These are phyloP conservation scores for Pipistrellus pygmaeus DNA, from an alignment of 2,797 vertebrate species.

Conservation along the genomic window DNA sequence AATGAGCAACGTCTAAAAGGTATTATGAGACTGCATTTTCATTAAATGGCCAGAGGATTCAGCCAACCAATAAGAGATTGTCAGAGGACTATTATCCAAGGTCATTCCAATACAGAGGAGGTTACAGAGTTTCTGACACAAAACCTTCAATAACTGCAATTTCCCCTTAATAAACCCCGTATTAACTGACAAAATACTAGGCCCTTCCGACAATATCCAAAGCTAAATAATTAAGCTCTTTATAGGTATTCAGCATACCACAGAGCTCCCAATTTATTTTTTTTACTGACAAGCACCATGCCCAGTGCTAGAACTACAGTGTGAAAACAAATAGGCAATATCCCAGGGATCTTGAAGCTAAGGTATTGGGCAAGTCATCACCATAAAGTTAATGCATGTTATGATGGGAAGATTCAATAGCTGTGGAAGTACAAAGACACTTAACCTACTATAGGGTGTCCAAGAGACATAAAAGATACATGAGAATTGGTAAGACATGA, in stretches of 20 bases:
- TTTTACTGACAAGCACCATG: background rate
- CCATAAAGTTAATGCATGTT: background rate
- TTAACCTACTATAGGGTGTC: background rate
- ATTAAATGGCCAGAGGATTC: background rate
- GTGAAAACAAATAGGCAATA: background rate
- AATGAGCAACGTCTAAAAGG: slow-evolving; percentile 43
- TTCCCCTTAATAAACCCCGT: background rate
- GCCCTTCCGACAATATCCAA: background rate
- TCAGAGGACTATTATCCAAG: background rate
- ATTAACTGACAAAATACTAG: background rate
- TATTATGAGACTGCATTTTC: slow-evolving; percentile 33
- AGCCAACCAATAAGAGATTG: slow-evolving; percentile 7
- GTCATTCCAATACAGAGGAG: background rate
- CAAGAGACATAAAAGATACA: background rate
- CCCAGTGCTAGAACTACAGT: background rate
- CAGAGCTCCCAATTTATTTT: background rate
- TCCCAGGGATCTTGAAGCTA: background rate
- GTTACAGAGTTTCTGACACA: background rate
- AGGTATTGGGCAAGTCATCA: background rate
- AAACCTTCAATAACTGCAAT: background rate
- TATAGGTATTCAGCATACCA: slow-evolving; percentile 19
- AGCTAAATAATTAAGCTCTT: background rate
- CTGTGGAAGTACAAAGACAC: background rate
- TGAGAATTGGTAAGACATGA: background rate
- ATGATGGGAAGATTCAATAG: background rate